These are phyloP conservation scores for Todus mexicanus DNA, from an alignment of 2,797 vertebrate species.

Conservation along the genomic window DNA sequence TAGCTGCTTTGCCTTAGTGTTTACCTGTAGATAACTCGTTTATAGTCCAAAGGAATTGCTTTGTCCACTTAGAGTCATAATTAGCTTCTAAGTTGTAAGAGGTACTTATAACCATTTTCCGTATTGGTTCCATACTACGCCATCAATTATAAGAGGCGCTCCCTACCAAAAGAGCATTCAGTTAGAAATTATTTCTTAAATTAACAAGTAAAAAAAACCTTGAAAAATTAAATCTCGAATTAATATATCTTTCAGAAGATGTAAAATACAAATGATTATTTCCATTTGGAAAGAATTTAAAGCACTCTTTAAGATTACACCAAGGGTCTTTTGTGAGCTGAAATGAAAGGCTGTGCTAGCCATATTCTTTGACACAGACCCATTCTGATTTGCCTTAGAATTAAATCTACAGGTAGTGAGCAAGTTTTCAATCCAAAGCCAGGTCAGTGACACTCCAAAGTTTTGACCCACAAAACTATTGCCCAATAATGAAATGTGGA, in stretches of 20 bases:
- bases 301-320: not conserved
- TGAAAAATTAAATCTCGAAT: not conserved
- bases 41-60: not conserved
- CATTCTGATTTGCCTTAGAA: not conserved
- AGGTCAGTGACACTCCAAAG: not conserved
- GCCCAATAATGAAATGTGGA: not conserved
- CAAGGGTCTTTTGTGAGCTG: not conserved
- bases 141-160: not conserved
- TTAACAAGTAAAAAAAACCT: not conserved
- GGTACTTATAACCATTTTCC: not conserved
- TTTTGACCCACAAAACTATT: not conserved
- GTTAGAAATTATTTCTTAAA: not conserved
- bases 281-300: not conserved
- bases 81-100: not conserved
- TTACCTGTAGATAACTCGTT: not conserved
- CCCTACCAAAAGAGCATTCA: not conserved
- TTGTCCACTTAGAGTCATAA: not conserved
- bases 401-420: not conserved
- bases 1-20: not conserved
- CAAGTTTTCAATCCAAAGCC: not conserved
- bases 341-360: not conserved
- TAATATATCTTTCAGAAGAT: not conserved
- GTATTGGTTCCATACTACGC: not conserved
- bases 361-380: not conserved
- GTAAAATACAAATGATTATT: not conserved